Percentiles rank a stretch among this genome's conserved stretches.
Conservation (phyloP, 2,888 invertebrate species). For the Chrysolina oricalcia region DNA sequence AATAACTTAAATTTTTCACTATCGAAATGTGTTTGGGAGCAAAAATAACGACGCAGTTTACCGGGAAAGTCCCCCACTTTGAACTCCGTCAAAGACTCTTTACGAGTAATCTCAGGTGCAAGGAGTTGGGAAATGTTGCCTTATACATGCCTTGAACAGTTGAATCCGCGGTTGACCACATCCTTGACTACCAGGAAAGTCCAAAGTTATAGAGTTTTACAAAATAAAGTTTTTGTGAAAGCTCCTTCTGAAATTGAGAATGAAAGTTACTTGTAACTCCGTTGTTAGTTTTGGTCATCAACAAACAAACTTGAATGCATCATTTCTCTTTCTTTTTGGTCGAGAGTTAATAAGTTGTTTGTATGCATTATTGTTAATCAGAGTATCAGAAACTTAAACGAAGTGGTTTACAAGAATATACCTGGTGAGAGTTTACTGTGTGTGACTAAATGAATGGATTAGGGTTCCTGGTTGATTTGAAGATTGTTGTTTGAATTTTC, state of each 20-base stretch:
- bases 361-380: too few relatives aligned
- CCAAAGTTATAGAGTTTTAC: neutral
- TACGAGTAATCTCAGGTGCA: neutral
- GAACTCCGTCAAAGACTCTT: neutral
- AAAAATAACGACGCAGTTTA: too few relatives aligned
- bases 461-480: too few relatives aligned
- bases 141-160: neutral
- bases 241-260: neutral
- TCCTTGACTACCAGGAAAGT: neutral
- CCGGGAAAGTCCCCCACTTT: too few relatives aligned
- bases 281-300: neutral
- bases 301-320: neutral
- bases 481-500: too few relatives aligned
- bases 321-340: neutral
- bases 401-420: neutral
- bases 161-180: neutral
- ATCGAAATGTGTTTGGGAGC: too few relatives aligned
- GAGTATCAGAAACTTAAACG: neutral
- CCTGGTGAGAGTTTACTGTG: too few relatives aligned
- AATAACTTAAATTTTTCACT: too few relatives aligned
- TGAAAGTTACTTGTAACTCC: neutral
- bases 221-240: neutral
- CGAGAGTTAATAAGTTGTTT: neutral
- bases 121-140: neutral
- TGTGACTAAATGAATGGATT: too few relatives aligned